phyloP scores from a whole-genome alignment of 53 echinoderm and acorn worm genomes.

The Mesocentrotus franciscanus region DNA sequence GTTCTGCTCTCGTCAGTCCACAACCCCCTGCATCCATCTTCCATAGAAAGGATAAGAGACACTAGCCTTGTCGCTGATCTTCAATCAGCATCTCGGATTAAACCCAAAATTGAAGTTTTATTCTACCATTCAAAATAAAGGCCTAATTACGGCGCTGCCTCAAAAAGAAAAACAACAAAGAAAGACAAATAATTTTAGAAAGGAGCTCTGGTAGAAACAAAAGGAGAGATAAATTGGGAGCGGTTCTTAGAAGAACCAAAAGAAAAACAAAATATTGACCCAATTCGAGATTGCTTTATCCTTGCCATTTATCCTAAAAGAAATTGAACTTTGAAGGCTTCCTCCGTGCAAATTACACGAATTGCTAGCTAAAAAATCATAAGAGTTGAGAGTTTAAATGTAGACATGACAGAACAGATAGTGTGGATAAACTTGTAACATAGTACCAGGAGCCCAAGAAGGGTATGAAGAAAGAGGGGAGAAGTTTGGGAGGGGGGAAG shows the following conservation, averaged over 20 bases:
- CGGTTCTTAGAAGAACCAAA: neutral
- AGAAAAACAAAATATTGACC: neutral
- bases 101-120: neutral
- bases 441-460: neutral
- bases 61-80: neutral
- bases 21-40: neutral
- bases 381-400: neutral
- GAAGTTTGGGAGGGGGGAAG: too few species aligned
- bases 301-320: neutral
- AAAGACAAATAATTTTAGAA: neutral
- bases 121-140: neutral
- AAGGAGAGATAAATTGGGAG: neutral
- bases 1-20: neutral
- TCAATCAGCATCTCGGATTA: neutral
- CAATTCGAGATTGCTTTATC: neutral
- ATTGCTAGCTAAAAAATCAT: neutral
- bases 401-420: neutral
- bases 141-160: neutral
- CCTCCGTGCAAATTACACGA: neutral
- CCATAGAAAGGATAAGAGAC: neutral
- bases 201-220: neutral
- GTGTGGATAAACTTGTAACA: too few species aligned
- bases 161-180: neutral
- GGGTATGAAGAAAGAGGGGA: neutral
- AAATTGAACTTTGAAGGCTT: neutral